Percentiles rank a stretch among this genome's conserved stretches.
Conservation (phyloP, 2,113 vertebrate genomes). For the Mormyrus lacerda region DNA sequence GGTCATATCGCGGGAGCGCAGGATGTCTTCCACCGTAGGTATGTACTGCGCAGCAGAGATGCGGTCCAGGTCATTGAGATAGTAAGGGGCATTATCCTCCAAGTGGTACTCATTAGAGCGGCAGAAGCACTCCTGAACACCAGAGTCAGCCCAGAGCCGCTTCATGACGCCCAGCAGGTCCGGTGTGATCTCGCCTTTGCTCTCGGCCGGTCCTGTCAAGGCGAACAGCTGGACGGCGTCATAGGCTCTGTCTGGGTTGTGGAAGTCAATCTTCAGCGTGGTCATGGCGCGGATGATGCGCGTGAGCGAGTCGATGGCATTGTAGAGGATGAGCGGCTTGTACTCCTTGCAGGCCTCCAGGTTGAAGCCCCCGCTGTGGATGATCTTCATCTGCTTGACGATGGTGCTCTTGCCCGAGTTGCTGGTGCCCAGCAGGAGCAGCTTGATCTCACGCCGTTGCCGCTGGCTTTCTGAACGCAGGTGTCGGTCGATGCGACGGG, state of each 20-base stretch:
- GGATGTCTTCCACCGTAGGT: constrained; percentile 95
- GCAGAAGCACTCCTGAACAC: constrained; percentile 92
- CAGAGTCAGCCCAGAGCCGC: constrained; percentile 86
- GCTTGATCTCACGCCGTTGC: constrained; percentile 93
- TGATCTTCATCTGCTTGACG: constrained; percentile 99
- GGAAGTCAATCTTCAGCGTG: constrained; percentile 94
- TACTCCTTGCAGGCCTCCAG: constrained; percentile 97
- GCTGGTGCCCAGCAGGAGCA: constrained; percentile 92
- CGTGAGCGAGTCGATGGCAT: constrained; percentile 96
- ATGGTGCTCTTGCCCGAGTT: constrained; percentile 99
- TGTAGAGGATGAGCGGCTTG: constrained; percentile 95
- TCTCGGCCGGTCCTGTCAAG: constrained; percentile 89
- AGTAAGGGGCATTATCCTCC: constrained; percentile 97
- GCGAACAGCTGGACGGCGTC: constrained; percentile 97
- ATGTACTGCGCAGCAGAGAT: constrained; percentile 90
- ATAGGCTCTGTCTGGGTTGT: constrained; percentile 91
- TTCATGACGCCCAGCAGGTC: constrained; percentile 96
- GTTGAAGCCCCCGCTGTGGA: constrained; percentile 96
- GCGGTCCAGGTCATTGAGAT: constrained; percentile 93
- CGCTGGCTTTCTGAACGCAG: constrained; percentile 96
- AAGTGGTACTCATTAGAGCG: constrained; percentile 97
- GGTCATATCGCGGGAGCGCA: constrained; percentile 97
- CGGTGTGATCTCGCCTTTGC: constrained; percentile 92
- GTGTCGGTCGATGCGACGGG: constrained; percentile 95
- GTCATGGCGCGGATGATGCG: constrained; percentile 93